phyloP scores from a whole-genome alignment of 1,140 invertebrate genomes.

The Drosophila ambigua region DNA sequence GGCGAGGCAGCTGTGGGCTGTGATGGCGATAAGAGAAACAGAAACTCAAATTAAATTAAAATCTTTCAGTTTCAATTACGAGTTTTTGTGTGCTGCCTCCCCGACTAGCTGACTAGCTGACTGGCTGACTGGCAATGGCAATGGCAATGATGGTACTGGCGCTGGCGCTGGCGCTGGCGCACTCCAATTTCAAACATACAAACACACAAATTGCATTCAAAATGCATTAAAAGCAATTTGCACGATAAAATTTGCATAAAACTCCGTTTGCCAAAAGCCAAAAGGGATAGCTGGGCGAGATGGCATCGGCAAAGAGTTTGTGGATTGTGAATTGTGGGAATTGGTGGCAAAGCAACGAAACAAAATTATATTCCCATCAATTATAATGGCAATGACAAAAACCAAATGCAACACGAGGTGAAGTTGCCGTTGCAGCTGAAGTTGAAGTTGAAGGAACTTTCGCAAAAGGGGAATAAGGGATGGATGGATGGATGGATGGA shows the following conservation, averaged over 20 bases:
- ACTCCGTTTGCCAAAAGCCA: constrained; percentile 41
- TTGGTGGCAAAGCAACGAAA: constrained; percentile 41
- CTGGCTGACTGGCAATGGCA: no score
- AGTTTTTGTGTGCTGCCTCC: constrained; percentile 64
- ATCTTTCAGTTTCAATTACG: constrained; percentile 82
- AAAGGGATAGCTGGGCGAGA: constrained; percentile 3
- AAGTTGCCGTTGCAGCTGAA: constrained; percentile 74
- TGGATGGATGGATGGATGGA: background rate
- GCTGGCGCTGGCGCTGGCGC: constrained; percentile 17
- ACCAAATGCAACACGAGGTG: constrained; percentile 70
- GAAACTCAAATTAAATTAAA: constrained; percentile 82
- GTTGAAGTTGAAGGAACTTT: constrained; percentile 46
- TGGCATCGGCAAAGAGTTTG: constrained; percentile 4
- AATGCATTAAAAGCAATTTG: constrained; percentile 82
- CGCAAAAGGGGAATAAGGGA: constrained; percentile 6
- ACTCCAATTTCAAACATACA: constrained; percentile 79
- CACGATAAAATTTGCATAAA: constrained; percentile 78
- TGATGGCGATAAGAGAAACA: constrained; percentile 71
- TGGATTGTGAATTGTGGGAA: constrained; percentile 5
- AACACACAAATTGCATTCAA: constrained; percentile 81
- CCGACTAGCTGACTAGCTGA: no score
- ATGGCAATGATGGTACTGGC: no score
- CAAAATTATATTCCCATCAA: constrained; percentile 79
- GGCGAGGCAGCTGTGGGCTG: no score
- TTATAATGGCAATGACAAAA: constrained; percentile 82